A percentile compares a stretch with the other conserved stretches of the same genome.
These are phyloP conservation scores for Peromyscus californicus DNA, from an alignment of 2,113 vertebrate species.

Conservation along the genomic window DNA sequence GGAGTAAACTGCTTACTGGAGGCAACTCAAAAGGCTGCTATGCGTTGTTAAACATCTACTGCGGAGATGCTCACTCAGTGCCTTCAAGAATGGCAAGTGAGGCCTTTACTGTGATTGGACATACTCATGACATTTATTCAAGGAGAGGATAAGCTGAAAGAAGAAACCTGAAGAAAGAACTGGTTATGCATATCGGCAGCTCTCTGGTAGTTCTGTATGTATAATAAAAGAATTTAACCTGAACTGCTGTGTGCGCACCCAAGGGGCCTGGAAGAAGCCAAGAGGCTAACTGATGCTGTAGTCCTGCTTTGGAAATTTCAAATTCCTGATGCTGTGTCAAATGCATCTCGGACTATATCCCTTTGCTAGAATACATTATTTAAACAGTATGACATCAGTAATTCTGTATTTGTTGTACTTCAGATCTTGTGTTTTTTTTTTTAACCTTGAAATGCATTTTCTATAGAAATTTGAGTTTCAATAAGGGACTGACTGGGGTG, in stretches of 20 bases:
- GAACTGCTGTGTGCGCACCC: background rate
- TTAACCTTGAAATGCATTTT: background rate
- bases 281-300: background rate
- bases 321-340: background rate
- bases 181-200: background rate
- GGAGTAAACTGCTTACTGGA: slow-evolving; percentile 30
- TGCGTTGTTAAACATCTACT: background rate
- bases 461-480: background rate
- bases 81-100: background rate
- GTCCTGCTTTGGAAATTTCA: background rate
- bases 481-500: accelerated
- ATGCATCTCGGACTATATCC: background rate
- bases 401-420: background rate
- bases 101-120: slow-evolving; percentile 17
- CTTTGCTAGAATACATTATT: background rate
- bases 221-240: background rate
- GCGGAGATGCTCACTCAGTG: background rate
- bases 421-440: background rate
- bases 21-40: background rate
- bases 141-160: background rate
- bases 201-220: background rate
- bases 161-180: slow-evolving; percentile 5
- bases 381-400: background rate
- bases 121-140: slow-evolving; percentile 36
- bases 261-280: accelerated